phyloP scores from a whole-genome alignment of 2,888 invertebrate genomes.

The Apamea sordens region DNA sequence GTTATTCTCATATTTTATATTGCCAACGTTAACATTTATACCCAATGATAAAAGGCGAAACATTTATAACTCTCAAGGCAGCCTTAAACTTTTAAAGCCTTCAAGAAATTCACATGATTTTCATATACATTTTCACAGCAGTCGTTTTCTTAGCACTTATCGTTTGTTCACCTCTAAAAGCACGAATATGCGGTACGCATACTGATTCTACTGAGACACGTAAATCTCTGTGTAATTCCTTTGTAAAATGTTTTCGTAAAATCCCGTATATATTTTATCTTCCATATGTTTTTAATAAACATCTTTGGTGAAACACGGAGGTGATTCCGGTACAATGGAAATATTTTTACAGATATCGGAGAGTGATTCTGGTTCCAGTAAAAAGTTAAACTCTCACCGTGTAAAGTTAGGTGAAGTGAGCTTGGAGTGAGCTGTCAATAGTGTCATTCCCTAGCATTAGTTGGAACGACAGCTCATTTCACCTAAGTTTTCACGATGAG shows the following conservation, averaged over 20 bases:
- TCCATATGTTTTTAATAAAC: conserved; percentile 65
- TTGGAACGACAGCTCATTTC: no score
- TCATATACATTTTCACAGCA: conserved; percentile 73
- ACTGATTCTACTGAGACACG: conserved; percentile 72
- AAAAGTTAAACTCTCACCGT: neutral
- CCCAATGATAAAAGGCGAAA: conserved; percentile 64
- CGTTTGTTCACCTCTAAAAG: conserved; percentile 72
- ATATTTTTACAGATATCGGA: neutral
- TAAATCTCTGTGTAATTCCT: conserved; percentile 72
- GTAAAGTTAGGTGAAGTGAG: neutral
- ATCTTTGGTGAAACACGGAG: conserved; percentile 32
- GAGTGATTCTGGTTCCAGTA: neutral
- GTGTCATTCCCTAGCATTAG: no score
- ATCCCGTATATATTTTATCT: conserved; percentile 53
- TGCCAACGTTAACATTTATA: conserved; percentile 56
- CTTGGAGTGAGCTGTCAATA: no score
- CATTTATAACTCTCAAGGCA: conserved; percentile 64
- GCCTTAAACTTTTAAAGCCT: conserved; percentile 70
- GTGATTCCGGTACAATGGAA: conserved; percentile 5
- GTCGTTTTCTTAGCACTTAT: conserved; percentile 73
- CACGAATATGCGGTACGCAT: conserved; percentile 70
- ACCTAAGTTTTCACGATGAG: no score
- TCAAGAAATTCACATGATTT: conserved; percentile 73
- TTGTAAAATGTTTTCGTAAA: conserved; percentile 67
- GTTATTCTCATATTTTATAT: conserved; percentile 59